A percentile compares a stretch with the other conserved stretches of the same genome.
Evolutionary conservation across 2,797 vertebrate species (phyloP).

Genomic region (Gadopsis marmoratus): DNA sequence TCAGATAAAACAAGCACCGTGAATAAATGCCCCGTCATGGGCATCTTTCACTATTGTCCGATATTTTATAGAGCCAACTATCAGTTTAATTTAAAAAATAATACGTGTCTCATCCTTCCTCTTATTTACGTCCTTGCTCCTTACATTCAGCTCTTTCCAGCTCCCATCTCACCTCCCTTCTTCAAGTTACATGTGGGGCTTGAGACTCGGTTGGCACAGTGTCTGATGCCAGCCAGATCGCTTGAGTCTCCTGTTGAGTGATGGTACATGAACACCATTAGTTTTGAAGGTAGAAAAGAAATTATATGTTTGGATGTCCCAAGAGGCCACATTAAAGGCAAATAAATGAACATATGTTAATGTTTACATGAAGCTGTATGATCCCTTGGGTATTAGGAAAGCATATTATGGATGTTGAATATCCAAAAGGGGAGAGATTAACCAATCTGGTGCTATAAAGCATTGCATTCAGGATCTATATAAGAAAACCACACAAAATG

Average conservation of each 20-base stretch:
- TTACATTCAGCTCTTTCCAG: not conserved
- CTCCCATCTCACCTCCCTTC: conserved; percentile 1
- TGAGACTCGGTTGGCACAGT: not conserved
- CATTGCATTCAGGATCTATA: not conserved
- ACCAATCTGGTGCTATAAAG: not conserved
- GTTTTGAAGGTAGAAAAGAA: conserved; percentile 19
- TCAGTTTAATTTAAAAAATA: not conserved
- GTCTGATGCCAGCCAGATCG: conserved; percentile 32
- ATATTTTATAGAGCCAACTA: not conserved
- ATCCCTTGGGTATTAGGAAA: not conserved
- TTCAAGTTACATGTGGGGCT: conserved; percentile 19
- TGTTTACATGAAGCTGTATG: not conserved
- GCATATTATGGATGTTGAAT: conserved; percentile 6
- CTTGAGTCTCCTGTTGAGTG: conserved; percentile 20
- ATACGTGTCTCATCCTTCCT: not conserved
- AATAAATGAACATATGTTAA: not conserved
- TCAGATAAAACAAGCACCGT: not conserved
- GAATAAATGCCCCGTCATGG: not conserved
- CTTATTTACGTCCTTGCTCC: not conserved
- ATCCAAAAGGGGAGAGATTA: not conserved
- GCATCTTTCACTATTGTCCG: not conserved
- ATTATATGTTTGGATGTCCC: not conserved
- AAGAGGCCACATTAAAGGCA: conserved; percentile 19
- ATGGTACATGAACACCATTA: conserved; percentile 26
- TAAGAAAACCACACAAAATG: conserved; percentile 5